Conservation (phyloP, 1,140 invertebrate genomes). For the Micrasema minimum region DNA sequence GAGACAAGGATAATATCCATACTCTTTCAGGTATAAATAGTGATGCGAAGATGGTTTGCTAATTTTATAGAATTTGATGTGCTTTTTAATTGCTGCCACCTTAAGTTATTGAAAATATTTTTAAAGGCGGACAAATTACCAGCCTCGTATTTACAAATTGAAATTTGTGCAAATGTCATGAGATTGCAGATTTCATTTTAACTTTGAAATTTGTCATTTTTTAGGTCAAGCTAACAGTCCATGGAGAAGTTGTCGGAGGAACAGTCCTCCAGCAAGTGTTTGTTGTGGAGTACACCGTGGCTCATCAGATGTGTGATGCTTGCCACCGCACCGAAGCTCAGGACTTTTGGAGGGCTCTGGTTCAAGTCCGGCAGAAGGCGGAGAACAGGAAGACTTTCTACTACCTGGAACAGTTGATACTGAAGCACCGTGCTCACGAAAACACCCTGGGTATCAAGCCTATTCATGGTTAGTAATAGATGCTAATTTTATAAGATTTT, state of each 20-base stretch:
- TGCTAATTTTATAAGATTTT: too few species aligned
- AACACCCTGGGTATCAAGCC: slow-evolving; percentile 95
- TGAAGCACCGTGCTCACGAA: slow-evolving; percentile 94
- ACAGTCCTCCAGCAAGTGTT: slow-evolving; percentile 92
- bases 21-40: too few species aligned
- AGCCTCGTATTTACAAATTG: too few species aligned
- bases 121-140: too few species aligned
- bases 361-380: slow-evolving; percentile 87
- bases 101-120: too few species aligned
- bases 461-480: slow-evolving; percentile 78
- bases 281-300: slow-evolving; percentile 92
- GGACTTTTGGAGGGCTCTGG: slow-evolving; percentile 95
- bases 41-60: too few species aligned
- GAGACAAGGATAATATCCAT: too few species aligned
- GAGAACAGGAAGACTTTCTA: slow-evolving; percentile 98
- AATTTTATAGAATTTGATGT: too few species aligned
- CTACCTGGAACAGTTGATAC: slow-evolving; percentile 96
- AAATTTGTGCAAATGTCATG: too few species aligned
- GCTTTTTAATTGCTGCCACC: too few species aligned
- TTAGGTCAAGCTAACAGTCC: slow-evolving; percentile 94
- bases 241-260: slow-evolving; percentile 90
- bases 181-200: background rate
- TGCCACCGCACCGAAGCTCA: slow-evolving; percentile 97
- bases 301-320: slow-evolving; percentile 96
- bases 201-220: background rate